These are phyloP conservation scores for Micrastur ruficollis DNA, from an alignment of 2,797 vertebrate species.

Conservation along the genomic window DNA sequence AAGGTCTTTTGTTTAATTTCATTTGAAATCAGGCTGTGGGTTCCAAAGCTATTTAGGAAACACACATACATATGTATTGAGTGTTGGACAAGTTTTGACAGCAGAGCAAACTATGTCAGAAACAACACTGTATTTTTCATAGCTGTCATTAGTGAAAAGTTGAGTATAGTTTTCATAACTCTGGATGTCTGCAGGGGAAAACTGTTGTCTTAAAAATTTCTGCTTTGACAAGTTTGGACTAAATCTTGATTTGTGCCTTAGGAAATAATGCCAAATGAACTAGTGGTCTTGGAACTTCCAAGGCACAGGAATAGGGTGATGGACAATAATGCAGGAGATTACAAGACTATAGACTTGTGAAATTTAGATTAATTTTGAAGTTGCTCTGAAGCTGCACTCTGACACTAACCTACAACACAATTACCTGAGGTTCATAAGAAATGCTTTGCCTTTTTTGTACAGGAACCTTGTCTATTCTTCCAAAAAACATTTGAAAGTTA, in stretches of 20 bases:
- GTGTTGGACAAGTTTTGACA: not conserved
- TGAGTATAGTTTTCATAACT: not conserved
- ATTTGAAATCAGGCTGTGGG: not conserved
- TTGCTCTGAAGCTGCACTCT: not conserved
- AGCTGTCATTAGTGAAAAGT: not conserved
- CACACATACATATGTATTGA: not conserved
- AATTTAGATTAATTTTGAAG: not conserved
- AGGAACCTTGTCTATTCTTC: not conserved
- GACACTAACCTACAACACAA: not conserved
- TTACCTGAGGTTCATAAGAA: not conserved
- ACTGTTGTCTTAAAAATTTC: not conserved
- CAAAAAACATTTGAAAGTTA: not conserved
- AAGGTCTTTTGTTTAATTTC: not conserved
- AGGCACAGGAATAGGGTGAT: not conserved
- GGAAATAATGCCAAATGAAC: not conserved
- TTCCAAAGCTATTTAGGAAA: constrained; percentile 3
- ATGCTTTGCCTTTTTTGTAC: not conserved
- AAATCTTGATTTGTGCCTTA: not conserved
- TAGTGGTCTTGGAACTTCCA: not conserved
- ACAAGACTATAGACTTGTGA: not conserved
- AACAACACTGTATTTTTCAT: not conserved
- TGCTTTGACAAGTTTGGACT: not conserved
- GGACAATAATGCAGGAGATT: not conserved
- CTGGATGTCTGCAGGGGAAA: not conserved
- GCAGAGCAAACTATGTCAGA: not conserved